phyloP scores from a whole-genome alignment of 1,140 invertebrate species.

The Neoseiulus cucumeris region DNA sequence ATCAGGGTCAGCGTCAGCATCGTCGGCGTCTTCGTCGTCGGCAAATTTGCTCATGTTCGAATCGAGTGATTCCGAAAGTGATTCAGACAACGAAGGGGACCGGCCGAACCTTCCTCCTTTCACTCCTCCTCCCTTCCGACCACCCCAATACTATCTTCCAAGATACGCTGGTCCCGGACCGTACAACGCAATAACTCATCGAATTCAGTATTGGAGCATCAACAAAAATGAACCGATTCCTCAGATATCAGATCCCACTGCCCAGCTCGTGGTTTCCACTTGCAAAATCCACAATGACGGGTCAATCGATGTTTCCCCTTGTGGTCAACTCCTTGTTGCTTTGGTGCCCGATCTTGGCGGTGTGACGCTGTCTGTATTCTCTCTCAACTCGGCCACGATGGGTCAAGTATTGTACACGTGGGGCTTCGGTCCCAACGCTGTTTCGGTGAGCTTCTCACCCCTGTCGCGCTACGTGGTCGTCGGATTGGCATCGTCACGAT shows the following conservation, averaged over 20 bases:
- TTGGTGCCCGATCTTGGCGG: slow-evolving; percentile 37
- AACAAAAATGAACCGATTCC: neutral
- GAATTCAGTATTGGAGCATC: slow-evolving; percentile 14
- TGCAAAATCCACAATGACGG: slow-evolving; percentile 72
- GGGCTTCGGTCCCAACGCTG: slow-evolving; percentile 49
- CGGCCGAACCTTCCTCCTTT: neutral
- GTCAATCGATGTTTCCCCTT: slow-evolving; percentile 57
- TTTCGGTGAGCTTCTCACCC: slow-evolving; percentile 60
- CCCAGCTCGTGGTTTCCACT: slow-evolving; percentile 54
- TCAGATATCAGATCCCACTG: slow-evolving; percentile 18
- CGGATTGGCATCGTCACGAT: slow-evolving; percentile 42
- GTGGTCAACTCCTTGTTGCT: slow-evolving; percentile 53
- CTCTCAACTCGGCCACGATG: slow-evolving; percentile 45
- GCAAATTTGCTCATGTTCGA: neutral
- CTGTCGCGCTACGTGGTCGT: slow-evolving; percentile 51
- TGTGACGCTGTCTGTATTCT: slow-evolving; percentile 45
- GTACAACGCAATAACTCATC: neutral
- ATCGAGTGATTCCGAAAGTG: neutral
- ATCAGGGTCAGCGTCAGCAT: neutral
- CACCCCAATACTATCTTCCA: neutral
- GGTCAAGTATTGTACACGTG: slow-evolving; percentile 54
- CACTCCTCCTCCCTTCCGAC: neutral
- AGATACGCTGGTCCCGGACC: neutral
- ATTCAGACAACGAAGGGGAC: neutral
- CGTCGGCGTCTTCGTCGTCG: neutral